These are phyloP conservation scores for Chanos chanos DNA, from an alignment of 2,797 vertebrate species.

Conservation along the genomic window DNA sequence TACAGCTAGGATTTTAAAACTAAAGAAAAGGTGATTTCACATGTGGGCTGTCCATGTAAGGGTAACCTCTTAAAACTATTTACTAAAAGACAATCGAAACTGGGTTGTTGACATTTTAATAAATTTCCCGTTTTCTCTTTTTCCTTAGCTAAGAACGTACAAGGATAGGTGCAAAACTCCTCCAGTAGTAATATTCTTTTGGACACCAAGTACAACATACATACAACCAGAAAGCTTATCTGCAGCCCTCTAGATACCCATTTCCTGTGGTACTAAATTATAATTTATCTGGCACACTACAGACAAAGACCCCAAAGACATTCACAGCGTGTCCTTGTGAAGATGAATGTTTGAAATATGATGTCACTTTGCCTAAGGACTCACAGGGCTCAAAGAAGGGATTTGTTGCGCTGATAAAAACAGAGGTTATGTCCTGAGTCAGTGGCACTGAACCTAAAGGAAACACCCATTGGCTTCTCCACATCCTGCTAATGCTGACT, in stretches of 20 bases:
- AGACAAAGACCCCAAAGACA: slow-evolving; percentile 26
- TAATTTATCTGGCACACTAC: slow-evolving; percentile 24
- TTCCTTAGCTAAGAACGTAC: too few relatives aligned
- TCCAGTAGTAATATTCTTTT: too few relatives aligned
- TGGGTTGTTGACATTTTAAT: too few relatives aligned
- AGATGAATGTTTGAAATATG: slow-evolving; percentile 41
- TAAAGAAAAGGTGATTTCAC: too few relatives aligned
- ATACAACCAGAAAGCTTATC: background rate
- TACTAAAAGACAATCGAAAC: too few relatives aligned
- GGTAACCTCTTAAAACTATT: too few relatives aligned
- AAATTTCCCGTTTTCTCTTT: too few relatives aligned
- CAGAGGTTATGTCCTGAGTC: slow-evolving; percentile 28
- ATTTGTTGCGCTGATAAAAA: slow-evolving; percentile 36
- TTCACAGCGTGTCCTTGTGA: slow-evolving; percentile 17
- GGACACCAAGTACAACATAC: too few relatives aligned
- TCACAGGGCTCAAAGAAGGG: background rate
- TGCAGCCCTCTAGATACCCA: background rate
- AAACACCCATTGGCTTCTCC: slow-evolving; percentile 39
- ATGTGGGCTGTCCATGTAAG: too few relatives aligned
- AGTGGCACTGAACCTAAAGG: slow-evolving; percentile 29
- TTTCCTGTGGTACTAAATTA: background rate
- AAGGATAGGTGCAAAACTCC: too few relatives aligned
- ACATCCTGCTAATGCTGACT: slow-evolving; percentile 15
- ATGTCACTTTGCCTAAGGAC: slow-evolving; percentile 39
- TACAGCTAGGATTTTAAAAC: too few relatives aligned